Evolutionary conservation across 2,113 vertebrate species (phyloP).

Genomic region (Siniperca chuatsi): DNA sequence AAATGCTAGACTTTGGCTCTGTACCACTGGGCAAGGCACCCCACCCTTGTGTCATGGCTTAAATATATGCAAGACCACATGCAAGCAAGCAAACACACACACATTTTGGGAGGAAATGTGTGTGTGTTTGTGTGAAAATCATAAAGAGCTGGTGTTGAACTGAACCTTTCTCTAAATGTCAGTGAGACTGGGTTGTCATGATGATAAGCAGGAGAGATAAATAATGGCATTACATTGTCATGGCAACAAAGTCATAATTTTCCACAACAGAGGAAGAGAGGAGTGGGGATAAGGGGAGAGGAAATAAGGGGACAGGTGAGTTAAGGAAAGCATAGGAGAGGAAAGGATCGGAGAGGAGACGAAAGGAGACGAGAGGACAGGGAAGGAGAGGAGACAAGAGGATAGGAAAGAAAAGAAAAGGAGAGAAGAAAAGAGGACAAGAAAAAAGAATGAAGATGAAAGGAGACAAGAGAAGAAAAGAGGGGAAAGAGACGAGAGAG

Average conservation of each 20-base stretch:
- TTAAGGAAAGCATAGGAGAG: not conserved
- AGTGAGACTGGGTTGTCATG: slow-evolving; percentile 60
- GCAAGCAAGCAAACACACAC: slow-evolving; percentile 12
- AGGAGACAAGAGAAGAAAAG: not conserved
- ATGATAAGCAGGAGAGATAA: slow-evolving; percentile 70
- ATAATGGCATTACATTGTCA: slow-evolving; percentile 67
- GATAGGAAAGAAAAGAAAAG: not conserved
- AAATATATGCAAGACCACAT: slow-evolving; percentile 38
- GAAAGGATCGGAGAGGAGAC: not conserved
- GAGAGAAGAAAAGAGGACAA: not conserved
- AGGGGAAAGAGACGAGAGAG: not conserved
- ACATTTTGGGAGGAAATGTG: not conserved
- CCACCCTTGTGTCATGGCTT: not conserved
- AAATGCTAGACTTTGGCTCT: slow-evolving; percentile 48
- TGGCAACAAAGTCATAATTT: slow-evolving; percentile 71
- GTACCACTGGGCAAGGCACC: slow-evolving; percentile 33
- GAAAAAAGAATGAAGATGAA: not conserved
- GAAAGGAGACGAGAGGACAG: not conserved
- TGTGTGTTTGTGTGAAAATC: slow-evolving; percentile 36
- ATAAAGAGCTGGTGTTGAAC: slow-evolving; percentile 53
- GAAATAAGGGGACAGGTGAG: not conserved
- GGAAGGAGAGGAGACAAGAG: not conserved
- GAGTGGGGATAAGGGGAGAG: not conserved
- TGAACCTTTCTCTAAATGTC: slow-evolving; percentile 78
- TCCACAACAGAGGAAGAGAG: slow-evolving; percentile 29